Base-by-base conservation (phyloP, 2,888 invertebrate genomes). In the Andrena praecox region DNA sequence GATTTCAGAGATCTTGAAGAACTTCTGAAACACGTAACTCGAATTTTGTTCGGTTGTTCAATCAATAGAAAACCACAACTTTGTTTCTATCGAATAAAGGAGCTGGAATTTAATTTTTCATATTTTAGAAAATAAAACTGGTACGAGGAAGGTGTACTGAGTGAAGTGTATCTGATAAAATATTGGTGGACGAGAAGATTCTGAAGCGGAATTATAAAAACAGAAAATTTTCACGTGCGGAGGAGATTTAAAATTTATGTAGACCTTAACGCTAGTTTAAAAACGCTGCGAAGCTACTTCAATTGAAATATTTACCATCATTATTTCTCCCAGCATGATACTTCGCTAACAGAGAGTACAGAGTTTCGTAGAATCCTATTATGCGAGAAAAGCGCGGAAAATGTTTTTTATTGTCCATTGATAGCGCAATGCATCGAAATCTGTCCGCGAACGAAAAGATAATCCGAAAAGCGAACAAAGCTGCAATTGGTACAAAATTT, bases 281-380 rank as follows among this genome's bases (percentile, higher is more conserved):
- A 16, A 29, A 59, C 27, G 59, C 6, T 27, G 27, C 29, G 27
- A 29, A 29, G 29, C 27, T 29, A 29, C 16, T 12, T 29, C 29
- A 16, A 59, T 59, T 59, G 16, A 59, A 59, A 59, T 59, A 29
- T 59, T 27, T 56, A 59, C 5, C 59, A 59, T 27, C 29, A 16
- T 16, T 59, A 29, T 29, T 27, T 29, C 16, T 2, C 12, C 29
- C 4, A 27, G 56, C 52, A 50, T 20, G 67, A 29, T 67, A 50
- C n/a, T 67, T 31, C 29, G 10, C 27, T 16, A 50, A 10, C 66
- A 27, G n/a, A 7, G 4, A 8, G 31, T 31, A 29, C 31, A 50
- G 2, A 29, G 7, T 29, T 10, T 6, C n/a, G 31, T 4, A 27
- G 33, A 54, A 68, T 68, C 33, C 54, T 8, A 54, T 68, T 33